Evolutionary conservation across 1,140 invertebrate species (phyloP).

Genomic region (Cheumatopsyche charites): DNA sequence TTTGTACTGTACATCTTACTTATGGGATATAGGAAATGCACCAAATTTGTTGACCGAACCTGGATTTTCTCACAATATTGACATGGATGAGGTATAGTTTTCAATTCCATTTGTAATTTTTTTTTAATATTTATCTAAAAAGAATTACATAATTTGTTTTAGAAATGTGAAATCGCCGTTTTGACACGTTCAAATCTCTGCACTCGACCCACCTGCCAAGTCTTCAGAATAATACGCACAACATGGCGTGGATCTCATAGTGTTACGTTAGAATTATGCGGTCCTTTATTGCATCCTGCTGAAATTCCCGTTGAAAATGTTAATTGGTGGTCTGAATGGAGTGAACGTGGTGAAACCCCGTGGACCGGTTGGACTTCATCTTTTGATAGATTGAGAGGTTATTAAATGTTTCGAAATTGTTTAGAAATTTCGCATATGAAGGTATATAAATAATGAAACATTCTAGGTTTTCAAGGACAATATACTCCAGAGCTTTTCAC

Average conservation of each 20-base stretch:
- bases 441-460: no score
- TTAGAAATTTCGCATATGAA: no score
- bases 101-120: no score
- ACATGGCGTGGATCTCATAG: slow-evolving; percentile 1
- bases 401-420: neutral
- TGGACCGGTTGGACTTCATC: slow-evolving; percentile 15
- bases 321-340: slow-evolving; percentile 2
- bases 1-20: slow-evolving; percentile 78
- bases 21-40: slow-evolving; percentile 46
- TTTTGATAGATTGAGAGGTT: neutral
- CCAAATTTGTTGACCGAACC: slow-evolving; percentile 70
- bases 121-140: neutral
- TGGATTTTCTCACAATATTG: slow-evolving; percentile 79
- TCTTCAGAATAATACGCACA: slow-evolving; percentile 73
- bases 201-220: slow-evolving; percentile 79
- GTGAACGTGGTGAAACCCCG: neutral
- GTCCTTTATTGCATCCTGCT: slow-evolving; percentile 18
- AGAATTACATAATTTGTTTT: slow-evolving; percentile 47
- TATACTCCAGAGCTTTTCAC: slow-evolving; percentile 45
- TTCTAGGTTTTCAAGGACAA: slow-evolving; percentile 27
- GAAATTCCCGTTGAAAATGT: neutral
- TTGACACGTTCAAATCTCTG: slow-evolving; percentile 89
- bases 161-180: slow-evolving; percentile 85
- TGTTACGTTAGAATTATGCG: slow-evolving; percentile 24
- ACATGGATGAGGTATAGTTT: slow-evolving; percentile 75